A percentile compares a stretch with the other conserved stretches of the same genome.
Conservation (phyloP, 1,140 invertebrate species). For the Zaprionus africanus region DNA sequence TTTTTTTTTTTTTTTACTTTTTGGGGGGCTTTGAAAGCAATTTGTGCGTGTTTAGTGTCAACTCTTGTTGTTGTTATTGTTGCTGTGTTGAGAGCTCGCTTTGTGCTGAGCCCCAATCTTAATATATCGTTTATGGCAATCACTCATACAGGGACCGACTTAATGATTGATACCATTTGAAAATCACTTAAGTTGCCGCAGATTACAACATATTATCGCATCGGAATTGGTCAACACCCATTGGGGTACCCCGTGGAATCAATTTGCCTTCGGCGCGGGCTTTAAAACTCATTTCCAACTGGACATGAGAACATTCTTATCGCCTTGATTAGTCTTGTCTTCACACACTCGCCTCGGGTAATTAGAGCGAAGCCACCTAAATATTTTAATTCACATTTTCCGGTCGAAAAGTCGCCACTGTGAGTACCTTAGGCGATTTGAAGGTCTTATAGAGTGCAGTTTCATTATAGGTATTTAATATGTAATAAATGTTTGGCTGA, state of each 20-base stretch:
- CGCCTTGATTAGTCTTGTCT: conserved; percentile 14
- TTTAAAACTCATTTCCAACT: conserved; percentile 63
- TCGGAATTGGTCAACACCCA: conserved; percentile 66
- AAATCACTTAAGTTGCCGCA: conserved; percentile 55
- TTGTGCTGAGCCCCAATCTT: conserved; percentile 58
- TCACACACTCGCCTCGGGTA: neutral
- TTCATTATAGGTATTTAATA: neutral
- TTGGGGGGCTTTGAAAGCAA: conserved; percentile 69
- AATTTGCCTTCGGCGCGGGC: conserved; percentile 14
- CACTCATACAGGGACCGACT: conserved; percentile 62
- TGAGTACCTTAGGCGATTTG: neutral
- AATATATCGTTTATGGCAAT: conserved; percentile 62
- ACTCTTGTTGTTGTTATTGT: conserved; percentile 37
- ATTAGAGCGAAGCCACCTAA: neutral
- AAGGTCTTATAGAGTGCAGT: neutral
- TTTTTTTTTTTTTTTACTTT: neutral
- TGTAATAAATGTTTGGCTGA: neutral
- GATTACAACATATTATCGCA: conserved; percentile 53
- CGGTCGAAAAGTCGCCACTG: neutral
- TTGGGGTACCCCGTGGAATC: conserved; percentile 2
- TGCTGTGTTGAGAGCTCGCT: conserved; percentile 52
- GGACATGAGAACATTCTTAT: conserved; percentile 14
- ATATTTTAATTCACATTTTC: neutral
- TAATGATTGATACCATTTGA: conserved; percentile 74
- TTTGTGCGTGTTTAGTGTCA: conserved; percentile 77